Evolutionary conservation across 2,113 vertebrate genomes (phyloP).

Genomic region (Mustela lutreola): DNA sequence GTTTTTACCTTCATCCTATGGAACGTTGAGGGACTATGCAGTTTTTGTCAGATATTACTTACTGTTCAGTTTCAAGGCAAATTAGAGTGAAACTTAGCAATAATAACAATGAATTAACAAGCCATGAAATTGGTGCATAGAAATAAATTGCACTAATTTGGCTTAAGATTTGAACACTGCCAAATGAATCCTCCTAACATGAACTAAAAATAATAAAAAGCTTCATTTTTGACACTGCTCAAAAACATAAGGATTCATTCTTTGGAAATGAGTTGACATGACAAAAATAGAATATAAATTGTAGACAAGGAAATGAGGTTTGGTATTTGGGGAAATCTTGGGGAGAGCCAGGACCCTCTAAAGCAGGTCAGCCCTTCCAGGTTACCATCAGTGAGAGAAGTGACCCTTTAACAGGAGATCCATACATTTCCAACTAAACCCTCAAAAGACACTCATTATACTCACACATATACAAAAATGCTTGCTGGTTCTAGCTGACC

Average conservation of each 20-base stretch:
- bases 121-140: constrained; percentile 77
- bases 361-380: background rate
- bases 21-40: constrained; percentile 51
- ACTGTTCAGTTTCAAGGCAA: constrained; percentile 80
- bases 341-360: background rate
- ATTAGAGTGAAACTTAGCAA: constrained; percentile 78
- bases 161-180: constrained; percentile 78
- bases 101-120: constrained; percentile 80
- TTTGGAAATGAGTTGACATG: constrained; percentile 50
- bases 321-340: background rate
- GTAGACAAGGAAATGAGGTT: background rate
- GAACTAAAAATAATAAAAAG: constrained; percentile 69
- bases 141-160: constrained; percentile 85
- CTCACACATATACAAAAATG: background rate
- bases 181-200: constrained; percentile 78
- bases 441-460: background rate
- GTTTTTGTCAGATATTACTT: constrained; percentile 75
- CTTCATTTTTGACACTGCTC: constrained; percentile 54
- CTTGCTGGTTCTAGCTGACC: background rate
- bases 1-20: background rate
- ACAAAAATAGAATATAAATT: constrained; percentile 70
- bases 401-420: background rate
- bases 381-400: background rate
- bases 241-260: constrained; percentile 71
- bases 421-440: background rate